Percentiles rank a stretch among this genome's conserved stretches.
phyloP scores from a whole-genome alignment of 2,888 invertebrate genomes.

The Epinotia bilunana region DNA sequence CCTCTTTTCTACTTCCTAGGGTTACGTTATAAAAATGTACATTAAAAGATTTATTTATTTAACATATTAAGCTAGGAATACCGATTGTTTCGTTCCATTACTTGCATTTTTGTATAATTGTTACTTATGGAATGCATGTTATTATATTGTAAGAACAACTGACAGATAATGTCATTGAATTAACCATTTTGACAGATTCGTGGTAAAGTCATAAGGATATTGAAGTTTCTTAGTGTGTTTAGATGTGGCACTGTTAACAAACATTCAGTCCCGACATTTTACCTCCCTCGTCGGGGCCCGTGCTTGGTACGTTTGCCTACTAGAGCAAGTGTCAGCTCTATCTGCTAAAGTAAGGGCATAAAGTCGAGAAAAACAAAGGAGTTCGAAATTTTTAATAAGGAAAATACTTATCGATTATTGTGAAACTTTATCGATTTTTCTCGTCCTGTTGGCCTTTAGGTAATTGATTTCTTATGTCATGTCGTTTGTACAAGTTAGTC shows the following conservation, averaged over 20 bases:
- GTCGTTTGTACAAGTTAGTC: constrained; percentile 55
- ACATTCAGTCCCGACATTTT: not conserved
- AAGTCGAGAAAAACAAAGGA: not conserved
- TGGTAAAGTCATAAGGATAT: constrained; percentile 8
- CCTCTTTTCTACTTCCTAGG: constrained; percentile 70
- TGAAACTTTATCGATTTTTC: constrained; percentile 5
- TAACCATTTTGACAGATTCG: constrained; percentile 36
- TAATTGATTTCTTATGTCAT: constrained; percentile 43
- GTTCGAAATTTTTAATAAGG: not conserved
- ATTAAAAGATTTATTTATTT: constrained; percentile 61
- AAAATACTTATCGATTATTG: constrained; percentile 8
- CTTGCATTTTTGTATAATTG: constrained; percentile 82
- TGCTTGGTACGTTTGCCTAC: not conserved
- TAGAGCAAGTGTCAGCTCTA: constrained; percentile 7
- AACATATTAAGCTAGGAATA: constrained; percentile 49
- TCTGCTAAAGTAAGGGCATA: not conserved
- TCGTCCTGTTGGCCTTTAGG: constrained; percentile 6
- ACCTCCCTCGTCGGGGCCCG: not conserved
- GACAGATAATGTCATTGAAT: constrained; percentile 32
- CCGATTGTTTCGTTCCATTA: constrained; percentile 77
- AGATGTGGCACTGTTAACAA: not conserved
- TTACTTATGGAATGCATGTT: constrained; percentile 76
- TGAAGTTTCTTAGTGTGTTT: not conserved
- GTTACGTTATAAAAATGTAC: constrained; percentile 73
- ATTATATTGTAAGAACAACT: constrained; percentile 46